Base-by-base conservation (phyloP, 2,113 vertebrate genomes). In the Sterna hirundo region DNA sequence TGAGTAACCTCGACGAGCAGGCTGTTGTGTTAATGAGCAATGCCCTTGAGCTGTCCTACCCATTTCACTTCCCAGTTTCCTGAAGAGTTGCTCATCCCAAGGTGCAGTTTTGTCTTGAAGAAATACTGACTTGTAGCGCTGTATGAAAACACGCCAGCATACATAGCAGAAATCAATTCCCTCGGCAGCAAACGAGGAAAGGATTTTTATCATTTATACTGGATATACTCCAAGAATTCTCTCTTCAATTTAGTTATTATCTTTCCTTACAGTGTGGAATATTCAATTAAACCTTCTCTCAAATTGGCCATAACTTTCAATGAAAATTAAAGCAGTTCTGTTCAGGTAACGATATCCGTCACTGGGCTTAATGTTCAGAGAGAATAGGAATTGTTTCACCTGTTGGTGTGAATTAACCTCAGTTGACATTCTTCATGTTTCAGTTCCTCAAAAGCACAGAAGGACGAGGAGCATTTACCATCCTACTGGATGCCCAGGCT, bases 281-380 rank as follows among this genome's bases (percentile, higher is more conserved):
- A 96, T 92, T 97, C 96, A 98, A 97, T 98, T 98, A 98, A 98
- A 91, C 89, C 91, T 88, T 74, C 88, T 82, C 94, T 98, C 95
- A 90, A 97, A 98, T 97, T 97, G 95, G 84, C 95, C 85, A 60
- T 97, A 97, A 94, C 90, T 97, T 97, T 87, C 42, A 46, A 57
- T 72, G 94, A 62, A 97, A 96, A 97, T 95, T 90, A 92, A 95
- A 94, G 80, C 91, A 88, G 62, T 90, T 97, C 93, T 92, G 49
- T 94, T 97, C 95, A 95, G 94, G 94, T 88, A 96, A 89, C 47
- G 27, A 58, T 77, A 97, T 94, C 95, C 54, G n/a, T 97, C 97
- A 92, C 52, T 2, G 7, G 88, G 83, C 82, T 85, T 96, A 94
- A 93, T 89, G 93, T 90, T 96, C 15, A 17, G 46, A 44, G 87